Conservation (phyloP, 2,888 invertebrate genomes). For the Caenorhabditis sp. region DNA sequence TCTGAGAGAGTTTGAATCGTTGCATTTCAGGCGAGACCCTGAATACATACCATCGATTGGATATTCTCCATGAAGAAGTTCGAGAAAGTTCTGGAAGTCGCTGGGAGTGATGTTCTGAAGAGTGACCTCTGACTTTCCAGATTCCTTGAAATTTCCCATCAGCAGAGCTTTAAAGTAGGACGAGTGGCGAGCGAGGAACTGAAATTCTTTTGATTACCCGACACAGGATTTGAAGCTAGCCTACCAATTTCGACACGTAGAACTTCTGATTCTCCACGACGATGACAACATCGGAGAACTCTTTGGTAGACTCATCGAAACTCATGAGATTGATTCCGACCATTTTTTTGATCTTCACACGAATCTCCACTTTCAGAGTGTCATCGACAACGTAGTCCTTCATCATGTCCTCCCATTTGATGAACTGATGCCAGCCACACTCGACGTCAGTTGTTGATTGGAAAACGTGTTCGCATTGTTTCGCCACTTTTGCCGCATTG, state of each 20-base stretch:
- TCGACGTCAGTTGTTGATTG: too few species aligned
- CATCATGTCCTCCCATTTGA: not conserved
- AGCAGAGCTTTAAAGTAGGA: not conserved
- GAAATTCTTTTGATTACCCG: not conserved
- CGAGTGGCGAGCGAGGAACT: not conserved
- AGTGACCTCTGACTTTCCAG: not conserved
- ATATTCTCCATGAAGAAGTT: not conserved
- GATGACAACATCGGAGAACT: not conserved
- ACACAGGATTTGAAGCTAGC: not conserved
- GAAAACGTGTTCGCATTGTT: too few species aligned
- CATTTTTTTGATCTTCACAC: not conserved
- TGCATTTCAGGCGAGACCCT: not conserved
- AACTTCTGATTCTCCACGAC: constrained; percentile 11
- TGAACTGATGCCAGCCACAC: too few species aligned
- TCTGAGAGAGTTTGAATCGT: not conserved
- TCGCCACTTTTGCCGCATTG: too few species aligned
- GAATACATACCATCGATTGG: constrained; percentile 12
- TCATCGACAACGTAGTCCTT: not conserved
- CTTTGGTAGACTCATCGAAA: not conserved
- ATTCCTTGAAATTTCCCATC: not conserved
- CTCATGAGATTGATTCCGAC: not conserved
- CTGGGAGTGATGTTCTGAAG: not conserved
- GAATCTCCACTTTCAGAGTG: not conserved
- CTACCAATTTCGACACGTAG: not conserved
- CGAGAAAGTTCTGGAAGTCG: constrained; percentile 8